phyloP scores from a whole-genome alignment of 2,113 vertebrate species.

The Scartelaos histophorus region DNA sequence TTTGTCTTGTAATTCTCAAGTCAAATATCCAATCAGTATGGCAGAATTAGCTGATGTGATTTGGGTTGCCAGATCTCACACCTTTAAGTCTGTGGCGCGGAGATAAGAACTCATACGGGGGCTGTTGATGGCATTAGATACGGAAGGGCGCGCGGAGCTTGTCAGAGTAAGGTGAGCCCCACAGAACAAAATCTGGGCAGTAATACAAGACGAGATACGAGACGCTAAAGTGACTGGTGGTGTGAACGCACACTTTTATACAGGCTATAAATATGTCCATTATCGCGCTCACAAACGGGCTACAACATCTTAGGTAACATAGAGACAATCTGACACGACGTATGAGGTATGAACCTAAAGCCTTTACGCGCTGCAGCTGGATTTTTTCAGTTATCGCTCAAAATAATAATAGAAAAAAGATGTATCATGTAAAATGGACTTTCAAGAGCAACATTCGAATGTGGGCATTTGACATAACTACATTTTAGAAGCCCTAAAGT shows the following conservation, averaged over 20 bases:
- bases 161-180: conserved; percentile 7
- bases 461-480: no score
- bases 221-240: neutral
- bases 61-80: neutral
- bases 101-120: neutral
- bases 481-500: no score
- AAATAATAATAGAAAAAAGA: no score
- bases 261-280: neutral
- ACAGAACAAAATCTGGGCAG: neutral
- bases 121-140: neutral
- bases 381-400: neutral
- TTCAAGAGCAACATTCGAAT: no score
- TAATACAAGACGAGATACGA: conserved; percentile 1
- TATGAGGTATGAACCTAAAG: neutral
- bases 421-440: no score
- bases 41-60: neutral
- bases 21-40: no score
- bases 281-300: neutral
- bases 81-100: neutral
- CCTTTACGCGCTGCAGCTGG: neutral
- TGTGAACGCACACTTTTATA: conserved; percentile 2
- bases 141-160: neutral
- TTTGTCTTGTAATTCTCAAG: no score
- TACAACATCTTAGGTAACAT: neutral
- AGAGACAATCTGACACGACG: neutral